Percentiles rank a stretch among this genome's conserved stretches.
phyloP scores from a whole-genome alignment of 2,113 vertebrate species.

The Morone saxatilis region DNA sequence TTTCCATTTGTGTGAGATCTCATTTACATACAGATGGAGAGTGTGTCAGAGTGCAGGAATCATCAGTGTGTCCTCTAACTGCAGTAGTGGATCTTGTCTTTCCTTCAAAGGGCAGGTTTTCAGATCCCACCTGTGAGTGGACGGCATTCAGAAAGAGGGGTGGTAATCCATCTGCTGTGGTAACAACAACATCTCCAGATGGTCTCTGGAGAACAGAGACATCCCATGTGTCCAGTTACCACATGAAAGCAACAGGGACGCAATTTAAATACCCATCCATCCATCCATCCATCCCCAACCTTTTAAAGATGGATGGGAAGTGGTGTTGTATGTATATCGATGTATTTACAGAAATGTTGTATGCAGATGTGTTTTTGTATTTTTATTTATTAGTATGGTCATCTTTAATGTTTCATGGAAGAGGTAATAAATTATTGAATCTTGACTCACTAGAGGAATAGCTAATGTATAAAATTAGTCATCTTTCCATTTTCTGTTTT shows the following conservation, averaged over 20 bases:
- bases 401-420: too few species aligned
- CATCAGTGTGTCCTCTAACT: constrained; percentile 30
- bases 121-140: constrained; percentile 81
- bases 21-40: constrained; percentile 83
- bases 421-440: background rate
- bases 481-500: background rate
- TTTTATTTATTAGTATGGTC: too few species aligned
- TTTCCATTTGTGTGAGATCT: constrained; percentile 7
- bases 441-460: too few species aligned
- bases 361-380: background rate
- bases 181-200: constrained; percentile 68
- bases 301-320: background rate
- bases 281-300: constrained; percentile 22
- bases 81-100: constrained; percentile 69
- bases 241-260: constrained; percentile 77
- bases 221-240: constrained; percentile 82
- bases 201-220: constrained; percentile 69
- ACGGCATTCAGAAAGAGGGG: constrained; percentile 69
- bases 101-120: constrained; percentile 72
- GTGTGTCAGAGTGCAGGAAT: constrained; percentile 65
- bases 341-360: background rate
- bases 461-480: background rate
- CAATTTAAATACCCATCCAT: constrained; percentile 43
- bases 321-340: background rate
- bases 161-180: constrained; percentile 72